phyloP scores from a whole-genome alignment of 2,888 invertebrate genomes.

The Brachypalpus laphriformis region DNA sequence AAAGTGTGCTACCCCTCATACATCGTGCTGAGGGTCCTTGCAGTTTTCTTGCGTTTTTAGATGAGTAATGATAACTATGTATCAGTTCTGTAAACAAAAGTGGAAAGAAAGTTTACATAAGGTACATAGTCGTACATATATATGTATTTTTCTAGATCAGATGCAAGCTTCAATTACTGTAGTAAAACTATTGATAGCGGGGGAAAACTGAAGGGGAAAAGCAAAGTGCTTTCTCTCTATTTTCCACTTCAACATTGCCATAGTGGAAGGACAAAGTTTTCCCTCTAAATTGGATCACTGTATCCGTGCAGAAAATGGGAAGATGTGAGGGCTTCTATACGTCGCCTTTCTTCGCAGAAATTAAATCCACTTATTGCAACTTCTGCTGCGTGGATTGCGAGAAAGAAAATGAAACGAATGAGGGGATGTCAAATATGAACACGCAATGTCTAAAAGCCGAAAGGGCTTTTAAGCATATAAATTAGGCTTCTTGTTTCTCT shows the following conservation, averaged over 20 bases:
- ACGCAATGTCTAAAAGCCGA: not conserved
- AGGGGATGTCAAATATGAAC: not conserved
- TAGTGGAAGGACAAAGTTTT: conserved; percentile 38
- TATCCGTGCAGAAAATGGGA: not conserved
- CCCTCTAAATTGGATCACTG: conserved; percentile 26
- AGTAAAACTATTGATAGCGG: not conserved
- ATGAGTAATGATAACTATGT: conserved; percentile 26
- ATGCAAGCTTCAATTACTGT: not conserved
- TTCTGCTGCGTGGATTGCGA: not conserved
- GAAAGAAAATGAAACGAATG: not conserved
- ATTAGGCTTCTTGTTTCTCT: conserved; percentile 7
- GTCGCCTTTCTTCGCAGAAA: not conserved
- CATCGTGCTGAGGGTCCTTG: not conserved
- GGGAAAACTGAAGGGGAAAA: not conserved
- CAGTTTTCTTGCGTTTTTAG: not conserved
- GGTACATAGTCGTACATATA: not conserved
- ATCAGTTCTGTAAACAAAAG: conserved; percentile 24
- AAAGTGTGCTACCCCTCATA: no score
- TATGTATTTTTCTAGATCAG: conserved; percentile 1
- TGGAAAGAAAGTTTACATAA: not conserved
- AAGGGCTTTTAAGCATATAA: not conserved
- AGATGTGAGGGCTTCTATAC: not conserved
- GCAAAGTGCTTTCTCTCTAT: conserved; percentile 1
- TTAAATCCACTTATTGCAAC: conserved; percentile 11
- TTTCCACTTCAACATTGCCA: conserved; percentile 11